Conservation (phyloP, 2,113 vertebrate species). For the Pseudolaguvia tuberculata region DNA sequence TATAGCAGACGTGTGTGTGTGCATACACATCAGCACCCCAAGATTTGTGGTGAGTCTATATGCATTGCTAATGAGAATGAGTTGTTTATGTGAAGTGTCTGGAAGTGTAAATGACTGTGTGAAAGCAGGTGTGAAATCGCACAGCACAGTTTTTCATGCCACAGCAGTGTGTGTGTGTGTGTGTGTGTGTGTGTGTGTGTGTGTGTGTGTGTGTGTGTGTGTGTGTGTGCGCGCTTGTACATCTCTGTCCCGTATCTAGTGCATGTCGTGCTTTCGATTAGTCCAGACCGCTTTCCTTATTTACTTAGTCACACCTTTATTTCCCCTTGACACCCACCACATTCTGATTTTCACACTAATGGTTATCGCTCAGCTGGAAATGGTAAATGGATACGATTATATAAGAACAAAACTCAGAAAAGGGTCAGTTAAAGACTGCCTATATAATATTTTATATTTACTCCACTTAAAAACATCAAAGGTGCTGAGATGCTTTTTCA, state of each 20-base stretch:
- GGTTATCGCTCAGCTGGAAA: neutral
- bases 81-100: slow-evolving; percentile 62
- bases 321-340: slow-evolving; percentile 1
- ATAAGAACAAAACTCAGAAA: too few species aligned
- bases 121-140: slow-evolving; percentile 54
- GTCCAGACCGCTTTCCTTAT: neutral
- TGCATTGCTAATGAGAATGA: slow-evolving; percentile 61
- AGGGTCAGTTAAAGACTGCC: too few species aligned
- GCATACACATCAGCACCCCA: neutral
- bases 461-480: too few species aligned
- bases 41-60: slow-evolving; percentile 31
- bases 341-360: neutral
- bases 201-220: slow-evolving; percentile 27
- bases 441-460: too few species aligned
- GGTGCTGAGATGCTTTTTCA: too few species aligned
- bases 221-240: neutral
- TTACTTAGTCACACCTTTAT: neutral
- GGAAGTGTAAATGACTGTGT: slow-evolving; percentile 64
- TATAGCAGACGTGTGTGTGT: neutral
- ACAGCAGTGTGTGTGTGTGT: too few species aligned
- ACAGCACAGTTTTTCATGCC: slow-evolving; percentile 4
- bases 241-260: neutral
- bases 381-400: too few species aligned
- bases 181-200: too few species aligned
- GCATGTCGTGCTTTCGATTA: neutral